Percentiles rank a stretch among this genome's conserved stretches.
Evolutionary conservation across 1,140 invertebrate species (phyloP).

Genomic region (Hycleus phaleratus): DNA sequence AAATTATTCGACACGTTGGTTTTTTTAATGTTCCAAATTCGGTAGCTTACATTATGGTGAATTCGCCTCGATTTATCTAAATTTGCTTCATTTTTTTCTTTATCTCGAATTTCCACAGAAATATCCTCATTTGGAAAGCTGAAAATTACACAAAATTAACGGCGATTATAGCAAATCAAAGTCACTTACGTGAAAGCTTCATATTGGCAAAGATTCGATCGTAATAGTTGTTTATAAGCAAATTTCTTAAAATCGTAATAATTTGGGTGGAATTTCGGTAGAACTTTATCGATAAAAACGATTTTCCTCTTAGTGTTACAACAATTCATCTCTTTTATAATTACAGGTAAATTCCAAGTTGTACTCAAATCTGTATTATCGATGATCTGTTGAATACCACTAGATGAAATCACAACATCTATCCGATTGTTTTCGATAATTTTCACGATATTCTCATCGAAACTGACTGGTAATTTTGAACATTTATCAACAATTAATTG

Average conservation of each 20-base stretch:
- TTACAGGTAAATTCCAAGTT: conserved; percentile 42
- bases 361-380: conserved; percentile 36
- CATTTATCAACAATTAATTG: neutral
- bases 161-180: neutral
- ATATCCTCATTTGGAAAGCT: neutral
- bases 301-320: conserved; percentile 35
- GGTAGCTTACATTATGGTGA: conserved; percentile 39
- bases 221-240: conserved; percentile 40
- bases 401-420: conserved; percentile 44
- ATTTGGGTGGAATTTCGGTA: conserved; percentile 35
- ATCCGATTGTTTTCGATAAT: conserved; percentile 35
- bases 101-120: neutral
- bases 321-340: conserved; percentile 35
- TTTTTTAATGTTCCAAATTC: conserved; percentile 41
- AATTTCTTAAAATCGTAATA: conserved; percentile 37
- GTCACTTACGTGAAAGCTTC: conserved; percentile 25
- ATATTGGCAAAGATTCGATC: conserved; percentile 29
- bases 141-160: neutral
- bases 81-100: neutral
- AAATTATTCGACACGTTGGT: conserved; percentile 31
- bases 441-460: conserved; percentile 40
- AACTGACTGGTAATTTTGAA: conserved; percentile 34
- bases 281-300: conserved; percentile 43
- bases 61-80: conserved; percentile 7
- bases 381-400: conserved; percentile 41